phyloP scores from a whole-genome alignment of 2,797 vertebrate genomes.

The Brachymystax lenok region DNA sequence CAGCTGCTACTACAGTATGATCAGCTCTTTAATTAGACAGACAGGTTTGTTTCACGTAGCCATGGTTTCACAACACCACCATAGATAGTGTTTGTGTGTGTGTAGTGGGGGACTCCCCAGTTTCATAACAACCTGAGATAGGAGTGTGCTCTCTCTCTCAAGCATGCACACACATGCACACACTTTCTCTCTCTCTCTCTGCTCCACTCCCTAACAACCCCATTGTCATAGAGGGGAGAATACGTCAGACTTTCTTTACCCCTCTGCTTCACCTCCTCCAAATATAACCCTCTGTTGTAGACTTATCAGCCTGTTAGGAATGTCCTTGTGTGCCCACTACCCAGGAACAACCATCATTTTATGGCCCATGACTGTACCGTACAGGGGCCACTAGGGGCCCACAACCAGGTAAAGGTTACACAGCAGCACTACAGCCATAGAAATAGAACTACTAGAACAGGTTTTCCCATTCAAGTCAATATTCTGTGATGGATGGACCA shows the following conservation, averaged over 20 bases:
- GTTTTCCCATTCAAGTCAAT: too few relatives aligned
- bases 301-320: conserved; percentile 31
- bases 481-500: too few relatives aligned
- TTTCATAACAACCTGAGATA: conserved; percentile 37
- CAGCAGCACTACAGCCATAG: conserved; percentile 7
- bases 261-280: conserved; percentile 35
- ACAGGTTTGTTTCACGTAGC: conserved; percentile 47
- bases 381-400: conserved; percentile 20
- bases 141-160: not conserved
- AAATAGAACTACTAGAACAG: too few relatives aligned
- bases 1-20: conserved; percentile 58
- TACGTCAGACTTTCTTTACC: conserved; percentile 10
- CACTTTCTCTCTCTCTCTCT: not conserved
- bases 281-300: conserved; percentile 63
- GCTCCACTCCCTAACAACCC: conserved; percentile 9
- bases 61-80: conserved; percentile 51
- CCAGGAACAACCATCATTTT: conserved; percentile 39
- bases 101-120: conserved; percentile 55
- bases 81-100: conserved; percentile 14
- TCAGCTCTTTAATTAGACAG: conserved; percentile 65
- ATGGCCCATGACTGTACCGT: conserved; percentile 24
- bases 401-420: conserved; percentile 16
- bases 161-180: not conserved
- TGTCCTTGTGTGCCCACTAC: conserved; percentile 63
- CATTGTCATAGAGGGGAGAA: not conserved